A percentile compares a stretch with the other conserved stretches of the same genome.
phyloP scores from a whole-genome alignment of 2,888 invertebrate genomes.

The Mimas tiliae region DNA sequence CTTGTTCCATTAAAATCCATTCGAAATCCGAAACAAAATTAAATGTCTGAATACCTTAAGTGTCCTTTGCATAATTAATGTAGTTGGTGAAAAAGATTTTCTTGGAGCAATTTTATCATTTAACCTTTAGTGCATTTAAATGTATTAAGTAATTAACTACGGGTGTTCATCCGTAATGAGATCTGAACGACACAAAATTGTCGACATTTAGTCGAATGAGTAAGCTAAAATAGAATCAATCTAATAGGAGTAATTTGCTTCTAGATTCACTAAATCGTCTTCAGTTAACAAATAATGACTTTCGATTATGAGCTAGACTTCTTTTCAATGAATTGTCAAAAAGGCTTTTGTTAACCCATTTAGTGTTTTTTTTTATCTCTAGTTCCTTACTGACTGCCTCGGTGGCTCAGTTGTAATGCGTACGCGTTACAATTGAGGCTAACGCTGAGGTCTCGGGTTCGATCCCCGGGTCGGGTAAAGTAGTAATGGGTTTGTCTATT shows the following conservation, averaged over 20 bases:
- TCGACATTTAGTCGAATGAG: neutral
- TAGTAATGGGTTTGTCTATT: too few relatives aligned
- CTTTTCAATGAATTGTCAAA: too few relatives aligned
- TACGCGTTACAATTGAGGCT: too few relatives aligned
- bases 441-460: too few relatives aligned
- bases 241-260: neutral
- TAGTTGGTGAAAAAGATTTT: constrained; percentile 6
- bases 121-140: neutral
- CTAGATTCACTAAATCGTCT: neutral
- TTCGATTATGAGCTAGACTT: neutral
- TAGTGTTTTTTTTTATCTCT: too few relatives aligned
- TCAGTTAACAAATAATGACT: neutral
- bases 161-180: neutral
- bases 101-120: neutral
- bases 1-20: constrained; percentile 1
- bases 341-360: too few relatives aligned
- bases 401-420: too few relatives aligned
- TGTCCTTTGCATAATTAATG: constrained; percentile 7
- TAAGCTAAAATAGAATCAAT: neutral
- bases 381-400: too few relatives aligned
- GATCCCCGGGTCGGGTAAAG: too few relatives aligned
- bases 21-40: neutral
- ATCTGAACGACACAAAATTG: neutral
- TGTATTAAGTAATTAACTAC: neutral
- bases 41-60: neutral